These are phyloP conservation scores for Lycaon pictus DNA, from an alignment of 2,113 vertebrate species.

Conservation along the genomic window DNA sequence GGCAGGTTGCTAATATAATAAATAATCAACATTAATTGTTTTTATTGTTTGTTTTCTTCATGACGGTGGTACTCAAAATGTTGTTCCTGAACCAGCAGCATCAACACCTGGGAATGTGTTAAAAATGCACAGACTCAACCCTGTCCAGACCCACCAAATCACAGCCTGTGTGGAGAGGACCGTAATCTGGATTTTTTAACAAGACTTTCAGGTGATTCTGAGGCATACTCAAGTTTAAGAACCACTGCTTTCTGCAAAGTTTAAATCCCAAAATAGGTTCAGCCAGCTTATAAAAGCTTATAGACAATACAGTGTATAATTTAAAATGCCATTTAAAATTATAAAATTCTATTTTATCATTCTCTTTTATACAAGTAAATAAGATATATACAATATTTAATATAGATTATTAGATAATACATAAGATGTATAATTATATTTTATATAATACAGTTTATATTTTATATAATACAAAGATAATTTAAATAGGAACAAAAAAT, in stretches of 20 bases:
- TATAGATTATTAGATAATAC: background rate
- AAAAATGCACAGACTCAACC: background rate
- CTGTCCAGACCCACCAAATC: background rate
- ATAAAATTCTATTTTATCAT: background rate
- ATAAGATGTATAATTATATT: background rate
- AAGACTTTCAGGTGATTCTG: background rate
- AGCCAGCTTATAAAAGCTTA: background rate
- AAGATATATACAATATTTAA: background rate
- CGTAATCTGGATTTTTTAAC: background rate
- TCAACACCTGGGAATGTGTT: background rate
- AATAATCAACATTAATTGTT: background rate
- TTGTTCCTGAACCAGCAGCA: background rate
- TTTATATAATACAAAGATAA: background rate
- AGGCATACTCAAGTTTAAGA: background rate
- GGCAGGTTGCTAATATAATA: background rate
- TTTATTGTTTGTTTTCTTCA: background rate
- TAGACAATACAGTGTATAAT: background rate
- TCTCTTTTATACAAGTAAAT: background rate
- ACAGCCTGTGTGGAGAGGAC: background rate
- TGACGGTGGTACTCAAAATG: background rate
- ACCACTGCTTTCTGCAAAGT: background rate
- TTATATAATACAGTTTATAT: background rate
- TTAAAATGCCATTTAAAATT: background rate
- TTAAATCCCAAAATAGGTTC: background rate
- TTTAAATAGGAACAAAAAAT: background rate